Evolutionary conservation across 2,797 vertebrate species (phyloP).

Genomic region (Thunnus albacares): DNA sequence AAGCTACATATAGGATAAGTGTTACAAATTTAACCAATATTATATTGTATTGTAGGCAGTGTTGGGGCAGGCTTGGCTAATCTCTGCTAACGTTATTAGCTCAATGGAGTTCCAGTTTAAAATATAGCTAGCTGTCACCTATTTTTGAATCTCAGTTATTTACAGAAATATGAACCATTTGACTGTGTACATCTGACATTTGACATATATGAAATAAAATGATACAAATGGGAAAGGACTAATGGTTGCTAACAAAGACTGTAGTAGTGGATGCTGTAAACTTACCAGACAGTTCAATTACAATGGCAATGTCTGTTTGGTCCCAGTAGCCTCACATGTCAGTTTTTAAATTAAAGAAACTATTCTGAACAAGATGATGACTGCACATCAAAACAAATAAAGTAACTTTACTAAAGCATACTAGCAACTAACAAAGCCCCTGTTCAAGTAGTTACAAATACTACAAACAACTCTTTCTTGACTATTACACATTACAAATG

Average conservation of each 20-base stretch:
- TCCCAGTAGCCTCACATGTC: not conserved
- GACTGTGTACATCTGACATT: not conserved
- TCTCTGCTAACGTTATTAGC: not conserved
- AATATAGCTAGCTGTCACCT: not conserved
- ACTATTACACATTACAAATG: not conserved
- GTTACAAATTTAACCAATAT: not conserved
- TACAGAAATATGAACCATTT: not conserved
- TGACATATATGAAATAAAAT: not conserved
- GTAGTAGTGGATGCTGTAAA: not conserved
- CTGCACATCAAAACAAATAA: not conserved
- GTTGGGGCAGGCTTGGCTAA: not conserved
- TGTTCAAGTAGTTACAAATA: conserved; percentile 1
- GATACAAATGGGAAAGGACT: not conserved
- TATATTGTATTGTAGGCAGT: not conserved
- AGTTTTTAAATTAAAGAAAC: not conserved
- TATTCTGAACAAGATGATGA: not conserved
- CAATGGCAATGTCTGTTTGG: not conserved
- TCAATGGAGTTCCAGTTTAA: not conserved
- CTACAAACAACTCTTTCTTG: not conserved
- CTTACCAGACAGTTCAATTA: not conserved
- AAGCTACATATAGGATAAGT: not conserved
- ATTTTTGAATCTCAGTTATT: not conserved
- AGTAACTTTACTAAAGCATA: not conserved
- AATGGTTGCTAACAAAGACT: not conserved
- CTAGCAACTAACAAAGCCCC: not conserved